A percentile compares a stretch with the other conserved stretches of the same genome.
These are phyloP conservation scores for Hystrix cristata DNA, from an alignment of 2,113 vertebrate genomes.

Conservation along the genomic window DNA sequence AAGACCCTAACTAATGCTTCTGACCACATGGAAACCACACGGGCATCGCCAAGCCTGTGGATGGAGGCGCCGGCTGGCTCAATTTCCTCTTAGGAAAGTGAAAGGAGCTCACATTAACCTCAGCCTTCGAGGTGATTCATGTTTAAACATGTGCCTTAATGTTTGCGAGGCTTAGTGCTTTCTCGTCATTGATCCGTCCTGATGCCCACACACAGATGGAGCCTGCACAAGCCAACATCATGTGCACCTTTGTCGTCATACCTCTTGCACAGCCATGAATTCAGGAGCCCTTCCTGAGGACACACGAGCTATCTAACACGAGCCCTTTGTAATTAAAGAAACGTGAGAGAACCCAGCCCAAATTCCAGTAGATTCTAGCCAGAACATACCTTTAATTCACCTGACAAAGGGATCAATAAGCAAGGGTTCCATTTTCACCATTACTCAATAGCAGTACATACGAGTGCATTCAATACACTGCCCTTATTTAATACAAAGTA, in stretches of 20 bases:
- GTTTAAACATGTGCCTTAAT: slow-evolving; percentile 69
- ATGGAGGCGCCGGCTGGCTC: slow-evolving; percentile 8
- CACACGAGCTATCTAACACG: not conserved
- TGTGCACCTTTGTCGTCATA: not conserved
- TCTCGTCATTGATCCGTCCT: slow-evolving; percentile 31
- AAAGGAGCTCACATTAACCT: slow-evolving; percentile 72
- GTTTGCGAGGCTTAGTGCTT: not conserved
- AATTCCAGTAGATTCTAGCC: slow-evolving; percentile 13
- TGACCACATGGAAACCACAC: slow-evolving; percentile 75
- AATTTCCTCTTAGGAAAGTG: slow-evolving; percentile 70
- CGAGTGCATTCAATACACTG: not conserved
- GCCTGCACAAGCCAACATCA: not conserved
- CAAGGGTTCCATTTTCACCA: not conserved
- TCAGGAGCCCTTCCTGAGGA: not conserved
- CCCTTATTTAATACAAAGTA: slow-evolving; percentile 1
- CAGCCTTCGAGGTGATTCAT: slow-evolving; percentile 62
- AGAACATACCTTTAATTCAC: slow-evolving; percentile 35
- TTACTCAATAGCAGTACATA: not conserved
- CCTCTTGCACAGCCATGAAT: not conserved
- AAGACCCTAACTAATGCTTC: slow-evolving; percentile 79
- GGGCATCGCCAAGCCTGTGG: not conserved
- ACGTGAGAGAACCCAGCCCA: not conserved
- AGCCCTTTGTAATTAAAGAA: slow-evolving; percentile 1
- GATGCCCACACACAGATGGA: not conserved
- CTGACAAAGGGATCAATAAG: not conserved